phyloP scores from a whole-genome alignment of 2,113 vertebrate genomes.

The Ageneiosus marmoratus region DNA sequence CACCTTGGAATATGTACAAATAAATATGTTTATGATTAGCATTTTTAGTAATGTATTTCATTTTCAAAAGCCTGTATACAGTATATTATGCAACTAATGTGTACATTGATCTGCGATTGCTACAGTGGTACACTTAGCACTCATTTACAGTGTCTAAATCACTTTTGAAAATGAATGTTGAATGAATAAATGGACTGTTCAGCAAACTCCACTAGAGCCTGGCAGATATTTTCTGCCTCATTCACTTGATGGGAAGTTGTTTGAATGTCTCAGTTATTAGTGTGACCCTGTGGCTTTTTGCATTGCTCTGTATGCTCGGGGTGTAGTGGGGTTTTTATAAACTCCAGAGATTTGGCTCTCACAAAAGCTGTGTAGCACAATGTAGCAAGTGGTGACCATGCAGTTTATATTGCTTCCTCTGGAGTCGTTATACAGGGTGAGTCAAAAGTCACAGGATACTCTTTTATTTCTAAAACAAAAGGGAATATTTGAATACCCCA shows the following conservation, averaged over 20 bases:
- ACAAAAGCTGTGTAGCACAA: background rate
- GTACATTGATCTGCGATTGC: too few species aligned
- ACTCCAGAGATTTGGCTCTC: background rate
- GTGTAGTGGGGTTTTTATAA: background rate
- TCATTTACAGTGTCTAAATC: background rate
- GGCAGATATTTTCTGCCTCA: conserved; percentile 27
- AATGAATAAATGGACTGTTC: conserved; percentile 4
- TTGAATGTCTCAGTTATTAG: background rate
- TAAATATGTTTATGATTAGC: too few species aligned
- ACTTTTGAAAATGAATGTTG: background rate
- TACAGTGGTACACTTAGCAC: background rate
- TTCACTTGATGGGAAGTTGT: conserved; percentile 13
- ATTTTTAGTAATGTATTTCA: too few species aligned
- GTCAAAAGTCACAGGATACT: background rate
- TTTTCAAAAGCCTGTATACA: too few species aligned
- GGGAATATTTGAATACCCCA: too few species aligned
- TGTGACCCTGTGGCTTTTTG: conserved; percentile 6
- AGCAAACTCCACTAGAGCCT: background rate
- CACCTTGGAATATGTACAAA: too few species aligned
- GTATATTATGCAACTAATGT: too few species aligned
- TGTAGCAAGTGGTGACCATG: background rate
- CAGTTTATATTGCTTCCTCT: background rate
- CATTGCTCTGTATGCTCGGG: background rate
- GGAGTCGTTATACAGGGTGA: background rate
- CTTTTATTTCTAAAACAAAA: too few species aligned